Evolutionary conservation across 2,797 vertebrate species (phyloP), one percentile per base, ranked within the genome.

Genomic region (Falco berigora): DNA sequence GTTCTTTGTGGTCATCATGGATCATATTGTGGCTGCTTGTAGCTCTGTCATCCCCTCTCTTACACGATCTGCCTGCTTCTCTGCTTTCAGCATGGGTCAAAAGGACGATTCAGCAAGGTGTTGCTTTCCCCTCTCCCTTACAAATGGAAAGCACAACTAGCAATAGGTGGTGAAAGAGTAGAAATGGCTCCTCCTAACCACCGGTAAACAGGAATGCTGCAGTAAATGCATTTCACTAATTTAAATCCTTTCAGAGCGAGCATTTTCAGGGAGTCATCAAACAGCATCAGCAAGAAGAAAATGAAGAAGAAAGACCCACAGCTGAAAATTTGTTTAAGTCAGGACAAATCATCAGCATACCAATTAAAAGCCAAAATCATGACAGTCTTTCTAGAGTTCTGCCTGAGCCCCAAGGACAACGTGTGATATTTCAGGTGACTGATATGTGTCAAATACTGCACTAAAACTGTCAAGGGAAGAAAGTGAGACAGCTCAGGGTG

Each of bases 51-150:
- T 34, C 17, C 19, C 0, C 0, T 9, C 0, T 64, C 34, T 69
- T 49, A 49, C 38, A 42, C 47, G 46, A 11, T 10, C 32, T 53
- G 64, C 25, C 66, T 4, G 3, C 19, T 49, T 63, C 22, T 76
- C 62, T 34, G 17, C 46, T 74, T 46, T 32, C 34, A 46, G 22
- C 0, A 0, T 0, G 2, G 55, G 63, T 8, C n/a, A 67, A 58
- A 76, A 22, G 0, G 3, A 52, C 61, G 32, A 23, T 52, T 32
- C 55, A 49, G 27, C 56, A 73, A 47, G 24, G 12, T 46, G 40
- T 27, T 77, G 30, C 53, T 73, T 90, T 62, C 12, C 23, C 20
- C 9, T 8, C 11, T 53, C 40, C 27, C 9, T 81, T 66, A 44
- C 15, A 27, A 2, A 18, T 49, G 76, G 52, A 59, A 79, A 44